Evolutionary conservation across 2,888 invertebrate genomes (phyloP).

Genomic region (Acronicta aceris): DNA sequence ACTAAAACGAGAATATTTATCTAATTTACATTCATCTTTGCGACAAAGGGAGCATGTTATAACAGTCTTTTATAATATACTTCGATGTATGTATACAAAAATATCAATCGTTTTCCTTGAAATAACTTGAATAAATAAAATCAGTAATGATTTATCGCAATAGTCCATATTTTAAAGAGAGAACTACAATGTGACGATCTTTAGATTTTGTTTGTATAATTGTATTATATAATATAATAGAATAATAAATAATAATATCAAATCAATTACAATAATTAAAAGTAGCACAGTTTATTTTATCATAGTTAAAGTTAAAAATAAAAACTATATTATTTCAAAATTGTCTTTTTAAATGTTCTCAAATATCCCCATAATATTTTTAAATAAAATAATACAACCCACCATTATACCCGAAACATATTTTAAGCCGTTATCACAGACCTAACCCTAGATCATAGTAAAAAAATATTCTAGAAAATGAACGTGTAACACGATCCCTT

Average conservation of each 20-base stretch:
- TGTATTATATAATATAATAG: too few relatives aligned
- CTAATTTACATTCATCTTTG: slow-evolving; percentile 38
- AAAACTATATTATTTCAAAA: too few relatives aligned
- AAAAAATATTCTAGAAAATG: slow-evolving; percentile 53
- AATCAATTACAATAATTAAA: too few relatives aligned
- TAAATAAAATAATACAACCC: not conserved
- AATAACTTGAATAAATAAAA: not conserved
- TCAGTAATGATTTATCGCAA: too few relatives aligned
- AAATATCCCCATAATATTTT: not conserved
- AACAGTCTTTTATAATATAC: slow-evolving; percentile 60
- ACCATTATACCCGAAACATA: slow-evolving; percentile 15
- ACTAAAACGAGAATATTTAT: slow-evolving; percentile 37
- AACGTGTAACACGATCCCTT: slow-evolving; percentile 52
- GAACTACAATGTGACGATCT: too few relatives aligned
- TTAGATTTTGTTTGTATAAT: too few relatives aligned
- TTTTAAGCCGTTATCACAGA: slow-evolving; percentile 42
- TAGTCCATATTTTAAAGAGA: too few relatives aligned
- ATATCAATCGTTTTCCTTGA: slow-evolving; percentile 34
- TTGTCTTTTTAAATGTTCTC: too few relatives aligned
- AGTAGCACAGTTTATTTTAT: too few relatives aligned
- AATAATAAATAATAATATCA: too few relatives aligned
- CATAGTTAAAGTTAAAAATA: too few relatives aligned
- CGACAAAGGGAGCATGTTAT: slow-evolving; percentile 61
- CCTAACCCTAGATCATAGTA: slow-evolving; percentile 47
- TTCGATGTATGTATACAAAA: slow-evolving; percentile 59